phyloP scores from a whole-genome alignment of 2,888 invertebrate genomes.

The Melipona beecheii region DNA sequence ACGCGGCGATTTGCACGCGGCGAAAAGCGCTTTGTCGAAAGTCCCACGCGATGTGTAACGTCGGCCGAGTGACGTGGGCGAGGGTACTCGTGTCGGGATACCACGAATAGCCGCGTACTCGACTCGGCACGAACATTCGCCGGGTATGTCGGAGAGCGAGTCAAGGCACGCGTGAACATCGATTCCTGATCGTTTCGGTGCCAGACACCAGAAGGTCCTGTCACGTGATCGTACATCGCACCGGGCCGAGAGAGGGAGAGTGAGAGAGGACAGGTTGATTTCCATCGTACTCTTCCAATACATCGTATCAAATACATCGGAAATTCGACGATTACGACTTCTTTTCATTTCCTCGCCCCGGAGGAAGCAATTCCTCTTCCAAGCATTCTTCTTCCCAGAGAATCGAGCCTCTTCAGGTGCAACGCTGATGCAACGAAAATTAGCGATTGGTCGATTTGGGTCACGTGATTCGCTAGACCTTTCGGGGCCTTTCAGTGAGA shows the following conservation, averaged over 20 bases:
- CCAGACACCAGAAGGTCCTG: slow-evolving; percentile 76
- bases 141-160: slow-evolving; percentile 48
- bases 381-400: no score
- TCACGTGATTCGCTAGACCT: no score
- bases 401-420: no score
- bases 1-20: slow-evolving; percentile 30
- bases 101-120: slow-evolving; percentile 62
- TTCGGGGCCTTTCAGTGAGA: no score
- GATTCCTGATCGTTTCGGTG: slow-evolving; percentile 70
- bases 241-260: background rate
- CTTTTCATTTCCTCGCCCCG: background rate
- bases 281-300: slow-evolving; percentile 43
- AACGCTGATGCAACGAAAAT: no score
- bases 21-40: slow-evolving; percentile 29
- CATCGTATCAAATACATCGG: slow-evolving; percentile 28
- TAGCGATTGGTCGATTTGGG: no score
- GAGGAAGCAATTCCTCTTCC: no score
- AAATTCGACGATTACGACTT: background rate
- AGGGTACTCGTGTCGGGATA: slow-evolving; percentile 62
- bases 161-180: slow-evolving; percentile 69
- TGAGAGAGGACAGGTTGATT: slow-evolving; percentile 47
- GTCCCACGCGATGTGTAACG: slow-evolving; percentile 54
- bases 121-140: slow-evolving; percentile 55
- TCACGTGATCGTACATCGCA: slow-evolving; percentile 60
- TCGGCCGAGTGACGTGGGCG: slow-evolving; percentile 41